phyloP scores from a whole-genome alignment of 1,140 invertebrate species.

The Drosophila micromelanica region DNA sequence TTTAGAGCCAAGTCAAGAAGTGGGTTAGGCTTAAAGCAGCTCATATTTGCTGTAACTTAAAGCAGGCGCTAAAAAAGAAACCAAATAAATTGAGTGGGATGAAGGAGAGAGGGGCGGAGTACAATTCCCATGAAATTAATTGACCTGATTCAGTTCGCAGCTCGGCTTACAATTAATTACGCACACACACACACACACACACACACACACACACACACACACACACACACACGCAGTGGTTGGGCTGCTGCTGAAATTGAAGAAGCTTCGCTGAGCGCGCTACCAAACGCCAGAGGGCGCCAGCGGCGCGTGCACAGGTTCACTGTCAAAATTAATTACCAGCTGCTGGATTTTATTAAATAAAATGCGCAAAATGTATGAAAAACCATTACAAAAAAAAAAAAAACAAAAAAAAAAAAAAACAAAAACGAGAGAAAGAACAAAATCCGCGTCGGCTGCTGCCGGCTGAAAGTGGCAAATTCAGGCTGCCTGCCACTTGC shows the following conservation, averaged over 20 bases:
- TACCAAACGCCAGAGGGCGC: constrained; percentile 27
- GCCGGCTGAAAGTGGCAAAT: constrained; percentile 42
- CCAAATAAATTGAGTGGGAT: not conserved
- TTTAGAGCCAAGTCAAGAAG: constrained; percentile 32
- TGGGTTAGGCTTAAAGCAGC: constrained; percentile 21
- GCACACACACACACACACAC: constrained; percentile 19
- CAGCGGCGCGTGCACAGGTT: constrained; percentile 63
- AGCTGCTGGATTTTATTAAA: constrained; percentile 74
- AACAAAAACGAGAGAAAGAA: no score
- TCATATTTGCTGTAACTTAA: constrained; percentile 20
- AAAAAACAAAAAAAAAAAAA: not conserved
- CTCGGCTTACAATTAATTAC: constrained; percentile 83
- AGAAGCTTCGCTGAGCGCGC: constrained; percentile 36
- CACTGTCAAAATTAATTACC: constrained; percentile 82
- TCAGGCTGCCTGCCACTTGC: constrained; percentile 22
- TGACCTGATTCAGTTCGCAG: constrained; percentile 78
- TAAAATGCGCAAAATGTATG: constrained; percentile 68
- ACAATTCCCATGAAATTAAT: constrained; percentile 73
- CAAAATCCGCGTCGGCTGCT: constrained; percentile 36
- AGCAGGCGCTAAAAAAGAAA: not conserved
- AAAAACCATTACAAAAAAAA: constrained; percentile 16
- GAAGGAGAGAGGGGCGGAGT: not conserved
- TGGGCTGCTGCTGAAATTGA: constrained; percentile 57
- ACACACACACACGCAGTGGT: constrained; percentile 5
- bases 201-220: constrained; percentile 51